phyloP scores from a whole-genome alignment of 2,888 invertebrate species.

The Phalera bucephala region DNA sequence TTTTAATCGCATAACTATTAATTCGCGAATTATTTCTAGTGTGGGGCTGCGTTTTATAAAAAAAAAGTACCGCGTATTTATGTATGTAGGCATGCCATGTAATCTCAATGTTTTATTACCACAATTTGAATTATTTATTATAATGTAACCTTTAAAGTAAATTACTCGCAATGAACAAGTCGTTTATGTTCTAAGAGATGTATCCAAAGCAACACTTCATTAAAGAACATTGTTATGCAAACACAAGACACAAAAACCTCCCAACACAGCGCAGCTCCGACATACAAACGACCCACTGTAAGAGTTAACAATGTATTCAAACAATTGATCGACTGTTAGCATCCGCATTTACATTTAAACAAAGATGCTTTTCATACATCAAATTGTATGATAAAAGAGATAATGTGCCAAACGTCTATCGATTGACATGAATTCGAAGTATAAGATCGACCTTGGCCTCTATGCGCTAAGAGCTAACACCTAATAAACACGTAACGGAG shows the following conservation, averaged over 20 bases:
- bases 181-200: not conserved
- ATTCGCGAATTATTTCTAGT: too few species aligned
- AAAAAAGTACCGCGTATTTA: too few species aligned
- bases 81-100: too few species aligned
- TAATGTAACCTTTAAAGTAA: too few species aligned
- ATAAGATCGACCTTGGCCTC: conserved; percentile 25
- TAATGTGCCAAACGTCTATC: conserved; percentile 10
- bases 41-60: too few species aligned
- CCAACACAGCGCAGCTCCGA: conserved; percentile 8
- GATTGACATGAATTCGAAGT: conserved; percentile 28
- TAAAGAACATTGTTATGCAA: conserved; percentile 6
- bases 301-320: conserved; percentile 21
- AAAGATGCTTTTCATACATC: conserved; percentile 26
- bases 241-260: conserved; percentile 1
- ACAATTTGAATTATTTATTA: too few species aligned
- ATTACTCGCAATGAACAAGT: not conserved
- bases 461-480: too few species aligned
- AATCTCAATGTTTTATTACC: too few species aligned
- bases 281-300: conserved; percentile 14
- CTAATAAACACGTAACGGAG: too few species aligned
- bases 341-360: conserved; percentile 21
- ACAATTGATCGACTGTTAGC: conserved; percentile 23
- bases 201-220: conserved; percentile 1
- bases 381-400: conserved; percentile 15
- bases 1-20: too few species aligned